These are phyloP conservation scores for Clivina fossor DNA, from an alignment of 2,888 invertebrate genomes.

Conservation along the genomic window DNA sequence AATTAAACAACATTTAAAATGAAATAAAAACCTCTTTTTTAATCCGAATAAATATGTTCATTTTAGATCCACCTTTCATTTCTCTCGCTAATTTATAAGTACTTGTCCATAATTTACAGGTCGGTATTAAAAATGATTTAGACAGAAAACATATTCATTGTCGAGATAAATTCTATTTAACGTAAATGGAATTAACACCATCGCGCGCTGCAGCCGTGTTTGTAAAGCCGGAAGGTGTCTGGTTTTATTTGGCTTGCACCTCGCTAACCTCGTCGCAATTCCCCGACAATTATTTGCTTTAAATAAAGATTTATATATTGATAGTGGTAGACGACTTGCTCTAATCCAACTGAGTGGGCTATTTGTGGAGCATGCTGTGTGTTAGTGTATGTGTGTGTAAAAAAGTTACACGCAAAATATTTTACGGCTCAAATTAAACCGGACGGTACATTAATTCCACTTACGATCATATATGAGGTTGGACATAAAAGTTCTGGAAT, in stretches of 20 bases:
- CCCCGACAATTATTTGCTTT: not conserved
- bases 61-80: too few species aligned
- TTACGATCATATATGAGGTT: conserved; percentile 8
- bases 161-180: conserved; percentile 19
- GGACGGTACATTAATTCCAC: conserved; percentile 13
- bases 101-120: too few species aligned
- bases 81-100: too few species aligned
- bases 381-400: not conserved
- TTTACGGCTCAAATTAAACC: not conserved
- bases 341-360: too few species aligned
- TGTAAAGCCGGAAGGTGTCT: not conserved
- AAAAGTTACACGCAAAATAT: not conserved
- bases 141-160: conserved; percentile 20
- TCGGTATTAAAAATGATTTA: conserved; percentile 18
- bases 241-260: not conserved
- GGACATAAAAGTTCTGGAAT: not conserved
- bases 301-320: not conserved
- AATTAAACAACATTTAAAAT: too few species aligned
- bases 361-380: not conserved
- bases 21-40: too few species aligned
- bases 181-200: conserved; percentile 13
- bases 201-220: too few species aligned
- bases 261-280: not conserved
- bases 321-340: too few species aligned
- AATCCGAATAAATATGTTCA: too few species aligned